Evolutionary conservation across 2,797 vertebrate genomes (phyloP).

Genomic region (Stomatorhinus walkeri): DNA sequence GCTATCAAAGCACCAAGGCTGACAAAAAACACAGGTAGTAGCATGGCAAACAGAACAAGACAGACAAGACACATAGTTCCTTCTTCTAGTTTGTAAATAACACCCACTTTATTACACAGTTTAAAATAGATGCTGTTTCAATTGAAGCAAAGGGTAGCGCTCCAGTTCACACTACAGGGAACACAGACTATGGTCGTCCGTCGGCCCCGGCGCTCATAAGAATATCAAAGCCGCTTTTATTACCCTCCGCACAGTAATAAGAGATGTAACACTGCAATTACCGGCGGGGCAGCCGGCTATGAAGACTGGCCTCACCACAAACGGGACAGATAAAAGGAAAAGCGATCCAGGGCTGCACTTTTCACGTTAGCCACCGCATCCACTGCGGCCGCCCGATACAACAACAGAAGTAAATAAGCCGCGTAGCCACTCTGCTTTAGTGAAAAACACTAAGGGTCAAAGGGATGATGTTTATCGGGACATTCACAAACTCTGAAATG

Average conservation of each 20-base stretch:
- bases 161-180: neutral
- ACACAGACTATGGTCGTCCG: neutral
- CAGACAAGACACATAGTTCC: neutral
- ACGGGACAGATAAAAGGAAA: neutral
- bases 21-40: neutral
- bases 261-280: neutral
- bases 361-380: neutral
- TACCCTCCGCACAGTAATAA: neutral
- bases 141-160: neutral
- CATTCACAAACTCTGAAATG: neutral
- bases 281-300: neutral
- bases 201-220: neutral
- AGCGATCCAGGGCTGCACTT: neutral
- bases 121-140: neutral
- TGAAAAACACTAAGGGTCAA: neutral
- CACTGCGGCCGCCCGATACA: neutral
- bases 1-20: neutral
- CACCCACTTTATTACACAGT: neutral
- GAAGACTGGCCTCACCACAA: neutral
- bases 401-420: neutral
- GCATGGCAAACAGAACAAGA: neutral
- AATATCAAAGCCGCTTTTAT: neutral
- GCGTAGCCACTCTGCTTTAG: neutral
- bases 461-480: neutral
- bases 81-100: neutral